Conservation (phyloP, 2,888 invertebrate species). For the Coremacera marginata region DNA sequence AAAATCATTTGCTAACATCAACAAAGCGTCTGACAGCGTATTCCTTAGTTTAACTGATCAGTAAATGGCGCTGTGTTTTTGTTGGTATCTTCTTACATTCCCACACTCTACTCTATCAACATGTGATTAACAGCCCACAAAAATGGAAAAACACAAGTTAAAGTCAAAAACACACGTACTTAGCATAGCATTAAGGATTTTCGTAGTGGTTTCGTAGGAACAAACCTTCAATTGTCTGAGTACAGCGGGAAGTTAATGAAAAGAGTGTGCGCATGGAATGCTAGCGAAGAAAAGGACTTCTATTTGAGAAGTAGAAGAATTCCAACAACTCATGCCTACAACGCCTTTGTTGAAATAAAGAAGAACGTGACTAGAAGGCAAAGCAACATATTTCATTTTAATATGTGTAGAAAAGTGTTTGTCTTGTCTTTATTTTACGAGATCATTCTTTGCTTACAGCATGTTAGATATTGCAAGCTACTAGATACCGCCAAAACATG, state of each 20-base stretch:
- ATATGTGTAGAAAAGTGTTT: not conserved
- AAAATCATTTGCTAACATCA: not conserved
- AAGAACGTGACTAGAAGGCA: constrained; percentile 25
- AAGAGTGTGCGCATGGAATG: not conserved
- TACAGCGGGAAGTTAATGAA: too few relatives aligned
- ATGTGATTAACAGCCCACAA: constrained; percentile 38
- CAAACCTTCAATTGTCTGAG: not conserved
- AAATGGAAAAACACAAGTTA: constrained; percentile 21
- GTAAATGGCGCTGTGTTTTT: not conserved
- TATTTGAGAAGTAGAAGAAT: not conserved
- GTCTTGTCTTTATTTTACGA: not conserved
- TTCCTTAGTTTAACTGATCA: not conserved
- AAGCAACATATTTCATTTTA: not conserved
- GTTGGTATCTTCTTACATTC: not conserved
- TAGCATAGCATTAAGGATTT: not conserved
- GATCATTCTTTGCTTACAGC: not conserved
- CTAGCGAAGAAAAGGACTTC: not conserved
- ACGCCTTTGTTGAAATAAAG: constrained; percentile 2
- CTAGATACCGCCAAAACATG: not conserved
- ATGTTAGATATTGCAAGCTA: not conserved
- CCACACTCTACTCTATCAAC: constrained; percentile 2
- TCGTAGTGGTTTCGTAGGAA: not conserved
- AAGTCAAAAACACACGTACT: not conserved
- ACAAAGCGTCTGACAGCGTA: not conserved
- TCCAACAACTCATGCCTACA: not conserved